phyloP scores from a whole-genome alignment of 2,888 invertebrate genomes.

The Thysanoteuthis rhombus region DNA sequence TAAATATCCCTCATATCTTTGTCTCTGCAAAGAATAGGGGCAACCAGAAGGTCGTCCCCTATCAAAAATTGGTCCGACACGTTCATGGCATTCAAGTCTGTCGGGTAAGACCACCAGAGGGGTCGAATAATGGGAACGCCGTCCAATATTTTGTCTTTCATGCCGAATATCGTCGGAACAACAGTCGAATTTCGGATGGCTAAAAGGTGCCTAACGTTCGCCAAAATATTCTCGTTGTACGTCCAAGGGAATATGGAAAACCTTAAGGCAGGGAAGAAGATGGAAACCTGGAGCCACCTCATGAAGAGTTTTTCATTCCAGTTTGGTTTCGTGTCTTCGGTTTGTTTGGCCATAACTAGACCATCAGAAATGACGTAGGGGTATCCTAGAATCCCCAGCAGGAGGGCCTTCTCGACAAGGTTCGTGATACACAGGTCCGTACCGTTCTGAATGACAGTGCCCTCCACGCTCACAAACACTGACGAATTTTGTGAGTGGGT shows the following conservation, averaged over 20 bases:
- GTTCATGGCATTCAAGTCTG: slow-evolving; percentile 43
- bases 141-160: slow-evolving; percentile 72
- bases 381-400: slow-evolving; percentile 80
- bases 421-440: slow-evolving; percentile 77
- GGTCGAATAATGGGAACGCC: slow-evolving; percentile 72
- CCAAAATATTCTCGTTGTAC: slow-evolving; percentile 75
- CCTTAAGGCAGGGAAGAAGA: slow-evolving; percentile 89
- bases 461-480: slow-evolving; percentile 80
- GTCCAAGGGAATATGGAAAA: slow-evolving; percentile 88
- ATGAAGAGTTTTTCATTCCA: slow-evolving; percentile 71
- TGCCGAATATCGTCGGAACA: slow-evolving; percentile 80
- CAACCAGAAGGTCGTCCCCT: slow-evolving; percentile 54
- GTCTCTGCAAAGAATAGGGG: slow-evolving; percentile 56
- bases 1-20: slow-evolving; percentile 48
- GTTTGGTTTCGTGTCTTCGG: slow-evolving; percentile 36
- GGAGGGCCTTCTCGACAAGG: slow-evolving; percentile 81
- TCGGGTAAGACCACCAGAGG: slow-evolving; percentile 55
- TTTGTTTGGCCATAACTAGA: slow-evolving; percentile 71
- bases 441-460: slow-evolving; percentile 85
- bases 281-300: slow-evolving; percentile 85
- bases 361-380: slow-evolving; percentile 90
- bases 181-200: slow-evolving; percentile 66
- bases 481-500: slow-evolving; percentile 80
- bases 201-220: slow-evolving; percentile 39
- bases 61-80: slow-evolving; percentile 57